These are phyloP conservation scores for Rotaria magnacalcarata DNA, from an alignment of 2,888 invertebrate genomes.

Conservation along the genomic window DNA sequence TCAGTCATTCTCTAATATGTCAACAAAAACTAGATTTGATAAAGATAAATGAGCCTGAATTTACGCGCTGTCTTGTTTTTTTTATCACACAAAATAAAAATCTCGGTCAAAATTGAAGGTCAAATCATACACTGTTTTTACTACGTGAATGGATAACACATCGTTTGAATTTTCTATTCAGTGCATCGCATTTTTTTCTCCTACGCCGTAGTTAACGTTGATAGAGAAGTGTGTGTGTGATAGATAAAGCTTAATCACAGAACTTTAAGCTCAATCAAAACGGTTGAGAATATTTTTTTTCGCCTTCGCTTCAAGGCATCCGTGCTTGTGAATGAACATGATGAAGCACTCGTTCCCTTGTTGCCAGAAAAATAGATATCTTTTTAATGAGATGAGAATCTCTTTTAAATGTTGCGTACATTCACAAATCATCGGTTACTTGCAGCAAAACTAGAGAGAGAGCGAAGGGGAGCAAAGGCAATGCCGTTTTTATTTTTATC, in stretches of 20 bases:
- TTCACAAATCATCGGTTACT: neutral
- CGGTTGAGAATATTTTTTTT: neutral
- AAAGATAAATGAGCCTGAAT: neutral
- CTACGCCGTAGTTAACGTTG: neutral
- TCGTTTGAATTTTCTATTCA: neutral
- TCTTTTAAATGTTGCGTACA: neutral
- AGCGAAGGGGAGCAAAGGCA: neutral
- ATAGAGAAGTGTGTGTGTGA: neutral
- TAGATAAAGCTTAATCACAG: neutral
- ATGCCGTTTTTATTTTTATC: neutral
- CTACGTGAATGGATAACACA: neutral
- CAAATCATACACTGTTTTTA: neutral
- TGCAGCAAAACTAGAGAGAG: neutral
- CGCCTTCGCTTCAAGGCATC: neutral
- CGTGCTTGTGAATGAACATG: neutral
- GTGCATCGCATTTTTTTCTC: neutral
- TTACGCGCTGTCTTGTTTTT: neutral
- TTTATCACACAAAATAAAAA: neutral
- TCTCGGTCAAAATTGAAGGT: constrained; percentile 2
- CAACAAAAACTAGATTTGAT: neutral
- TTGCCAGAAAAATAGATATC: neutral
- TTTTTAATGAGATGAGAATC: neutral
- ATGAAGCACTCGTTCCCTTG: neutral
- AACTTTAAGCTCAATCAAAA: neutral
- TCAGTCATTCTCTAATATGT: neutral